Evolutionary conservation across 2,797 vertebrate species (phyloP).

Genomic region (Lutjanus campechanus): DNA sequence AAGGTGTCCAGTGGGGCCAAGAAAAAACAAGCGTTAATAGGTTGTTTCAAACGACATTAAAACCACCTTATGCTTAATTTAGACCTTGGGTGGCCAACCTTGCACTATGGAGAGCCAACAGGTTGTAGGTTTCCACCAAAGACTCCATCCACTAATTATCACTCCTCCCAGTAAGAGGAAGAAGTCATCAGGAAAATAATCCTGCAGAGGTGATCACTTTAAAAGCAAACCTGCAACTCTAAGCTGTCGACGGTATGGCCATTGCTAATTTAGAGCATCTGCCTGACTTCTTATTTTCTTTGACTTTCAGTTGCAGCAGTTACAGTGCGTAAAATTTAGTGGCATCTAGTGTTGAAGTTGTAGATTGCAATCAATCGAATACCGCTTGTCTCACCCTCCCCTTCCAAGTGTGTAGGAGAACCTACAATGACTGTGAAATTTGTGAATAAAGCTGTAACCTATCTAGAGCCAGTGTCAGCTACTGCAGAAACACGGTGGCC

Average conservation of each 20-base stretch:
- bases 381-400: too few relatives aligned
- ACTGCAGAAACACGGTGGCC: too few relatives aligned
- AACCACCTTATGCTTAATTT: not conserved
- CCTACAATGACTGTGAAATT: too few relatives aligned
- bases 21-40: constrained; percentile 6
- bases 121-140: not conserved
- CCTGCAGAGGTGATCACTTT: not conserved
- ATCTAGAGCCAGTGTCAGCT: too few relatives aligned
- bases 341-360: too few relatives aligned
- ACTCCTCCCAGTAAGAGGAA: not conserved
- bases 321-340: too few relatives aligned
- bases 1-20: not conserved
- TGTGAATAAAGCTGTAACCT: too few relatives aligned
- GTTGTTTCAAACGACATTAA: constrained; percentile 18
- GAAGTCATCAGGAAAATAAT: not conserved
- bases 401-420: too few relatives aligned
- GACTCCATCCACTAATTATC: not conserved
- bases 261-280: not conserved
- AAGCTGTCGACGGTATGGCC: not conserved
- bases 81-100: not conserved
- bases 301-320: not conserved
- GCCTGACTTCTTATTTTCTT: not conserved
- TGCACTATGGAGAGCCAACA: not conserved
- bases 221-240: not conserved
- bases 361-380: too few relatives aligned